These are phyloP conservation scores for Doris montereyensis DNA, from an alignment of 2,888 invertebrate species.

Conservation along the genomic window DNA sequence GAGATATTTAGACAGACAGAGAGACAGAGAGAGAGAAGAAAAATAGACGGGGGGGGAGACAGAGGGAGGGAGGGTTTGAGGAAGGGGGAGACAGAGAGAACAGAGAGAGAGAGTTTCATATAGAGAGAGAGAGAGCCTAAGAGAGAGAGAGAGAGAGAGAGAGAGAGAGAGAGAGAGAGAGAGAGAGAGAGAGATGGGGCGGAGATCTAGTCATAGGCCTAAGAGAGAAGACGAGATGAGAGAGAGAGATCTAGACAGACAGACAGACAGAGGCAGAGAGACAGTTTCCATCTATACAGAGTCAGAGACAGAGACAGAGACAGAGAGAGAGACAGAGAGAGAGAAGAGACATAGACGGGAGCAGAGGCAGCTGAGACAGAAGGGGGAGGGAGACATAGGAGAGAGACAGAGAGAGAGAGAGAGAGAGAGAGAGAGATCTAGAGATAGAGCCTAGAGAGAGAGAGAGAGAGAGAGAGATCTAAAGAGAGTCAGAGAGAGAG, in stretches of 20 bases:
- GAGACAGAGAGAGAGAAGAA: constrained; percentile 15
- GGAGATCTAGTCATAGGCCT: no score
- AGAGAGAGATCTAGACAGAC: no score
- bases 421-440: no score
- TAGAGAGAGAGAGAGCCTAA: neutral
- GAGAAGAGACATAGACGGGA: no score
- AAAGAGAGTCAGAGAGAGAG: no score
- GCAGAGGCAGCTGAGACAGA: no score
- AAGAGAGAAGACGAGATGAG: no score
- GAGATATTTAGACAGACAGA: constrained; percentile 23
- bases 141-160: constrained; percentile 1
- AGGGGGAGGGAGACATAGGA: no score
- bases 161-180: constrained; percentile 20
- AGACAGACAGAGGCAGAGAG: neutral
- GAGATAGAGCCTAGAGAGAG: no score
- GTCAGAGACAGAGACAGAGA: neutral
- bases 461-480: no score
- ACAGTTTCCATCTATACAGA: neutral
- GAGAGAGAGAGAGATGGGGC: no score
- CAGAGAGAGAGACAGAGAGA: neutral
- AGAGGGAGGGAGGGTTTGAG: constrained; percentile 32
- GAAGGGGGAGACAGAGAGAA: constrained; percentile 11
- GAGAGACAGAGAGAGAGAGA: no score
- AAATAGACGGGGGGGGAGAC: constrained; percentile 1
- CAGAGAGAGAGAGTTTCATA: neutral